Percentiles rank a stretch among this genome's conserved stretches.
Evolutionary conservation across 30 jellyfish, hydroid and myxozoan genomes (phyloP).

Genomic region (Aurelia sp.): DNA sequence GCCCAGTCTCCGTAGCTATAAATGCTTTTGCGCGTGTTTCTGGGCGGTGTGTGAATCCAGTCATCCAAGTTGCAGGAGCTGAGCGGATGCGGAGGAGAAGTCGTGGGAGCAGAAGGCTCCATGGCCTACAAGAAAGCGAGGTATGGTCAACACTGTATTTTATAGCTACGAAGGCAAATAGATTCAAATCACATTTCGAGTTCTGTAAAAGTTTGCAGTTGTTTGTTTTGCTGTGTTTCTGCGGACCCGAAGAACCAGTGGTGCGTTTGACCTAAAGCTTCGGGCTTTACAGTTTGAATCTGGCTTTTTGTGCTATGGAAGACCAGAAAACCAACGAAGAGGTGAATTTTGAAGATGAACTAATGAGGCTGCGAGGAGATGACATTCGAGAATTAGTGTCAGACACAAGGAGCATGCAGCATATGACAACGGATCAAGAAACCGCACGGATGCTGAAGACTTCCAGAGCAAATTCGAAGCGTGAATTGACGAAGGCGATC

Average conservation of each 20-base stretch:
- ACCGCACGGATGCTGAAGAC: conserved; percentile 2
- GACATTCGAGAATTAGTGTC: too few relatives aligned
- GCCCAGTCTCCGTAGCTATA: too few relatives aligned
- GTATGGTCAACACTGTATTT: too few relatives aligned
- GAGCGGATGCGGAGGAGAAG: neutral
- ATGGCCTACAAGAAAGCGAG: too few relatives aligned
- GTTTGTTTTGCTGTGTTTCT: neutral
- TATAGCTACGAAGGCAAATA: conserved; percentile 6
- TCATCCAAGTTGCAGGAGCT: neutral
- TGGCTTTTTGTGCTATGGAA: conserved; percentile 12
- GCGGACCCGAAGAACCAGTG: neutral
- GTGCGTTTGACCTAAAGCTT: neutral
- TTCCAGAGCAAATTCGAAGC: conserved; percentile 7
- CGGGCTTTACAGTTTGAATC: conserved; percentile 36
- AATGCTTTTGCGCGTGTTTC: neutral
- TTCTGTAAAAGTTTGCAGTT: conserved; percentile 1
- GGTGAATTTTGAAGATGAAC: conserved; percentile 7
- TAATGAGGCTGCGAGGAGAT: too few relatives aligned
- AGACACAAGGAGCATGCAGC: too few relatives aligned
- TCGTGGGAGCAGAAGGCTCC: too few relatives aligned
- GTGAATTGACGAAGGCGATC: neutral
- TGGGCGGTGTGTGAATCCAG: neutral
- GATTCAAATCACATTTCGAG: neutral
- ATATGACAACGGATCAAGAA: neutral
- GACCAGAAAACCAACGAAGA: conserved; percentile 26